A percentile compares a stretch with the other conserved stretches of the same genome.
phyloP scores from a whole-genome alignment of 2,888 invertebrate species.

The Callyntrura sp. region DNA sequence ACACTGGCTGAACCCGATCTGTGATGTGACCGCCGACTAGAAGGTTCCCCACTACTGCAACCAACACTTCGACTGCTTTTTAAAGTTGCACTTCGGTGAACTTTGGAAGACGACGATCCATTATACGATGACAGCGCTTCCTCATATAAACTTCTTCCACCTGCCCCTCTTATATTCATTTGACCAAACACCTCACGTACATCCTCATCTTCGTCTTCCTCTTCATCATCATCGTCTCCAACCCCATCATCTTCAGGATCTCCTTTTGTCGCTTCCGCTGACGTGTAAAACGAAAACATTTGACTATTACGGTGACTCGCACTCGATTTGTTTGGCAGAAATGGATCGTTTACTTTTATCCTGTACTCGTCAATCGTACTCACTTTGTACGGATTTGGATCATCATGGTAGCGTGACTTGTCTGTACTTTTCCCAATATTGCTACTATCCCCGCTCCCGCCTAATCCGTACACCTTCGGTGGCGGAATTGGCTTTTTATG shows the following conservation, averaged over 20 bases:
- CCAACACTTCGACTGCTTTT: slow-evolving; percentile 69
- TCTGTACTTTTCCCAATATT: slow-evolving; percentile 11
- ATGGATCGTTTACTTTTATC: slow-evolving; percentile 83
- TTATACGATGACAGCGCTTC: slow-evolving; percentile 48
- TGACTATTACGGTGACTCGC: slow-evolving; percentile 74
- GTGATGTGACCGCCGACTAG: slow-evolving; percentile 68
- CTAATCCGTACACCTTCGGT: slow-evolving; percentile 9
- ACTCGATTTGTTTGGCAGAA: slow-evolving; percentile 69
- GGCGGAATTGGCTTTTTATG: slow-evolving; percentile 64
- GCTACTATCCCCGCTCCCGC: background rate
- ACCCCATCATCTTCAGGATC: slow-evolving; percentile 61
- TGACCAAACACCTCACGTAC: slow-evolving; percentile 62
- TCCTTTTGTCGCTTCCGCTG: background rate
- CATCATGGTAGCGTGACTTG: slow-evolving; percentile 82
- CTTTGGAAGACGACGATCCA: slow-evolving; percentile 22
- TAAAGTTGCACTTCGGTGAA: slow-evolving; percentile 77
- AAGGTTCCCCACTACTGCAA: slow-evolving; percentile 6
- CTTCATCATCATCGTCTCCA: slow-evolving; percentile 41
- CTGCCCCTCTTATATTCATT: slow-evolving; percentile 42
- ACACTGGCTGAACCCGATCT: slow-evolving; percentile 79
- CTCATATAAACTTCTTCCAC: slow-evolving; percentile 58
- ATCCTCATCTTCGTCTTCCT: slow-evolving; percentile 62
- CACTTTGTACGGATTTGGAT: slow-evolving; percentile 84
- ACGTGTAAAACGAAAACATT: slow-evolving; percentile 72
- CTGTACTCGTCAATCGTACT: slow-evolving; percentile 83